Conservation (phyloP, 2,888 invertebrate species). For the Blomia tropicalis region DNA sequence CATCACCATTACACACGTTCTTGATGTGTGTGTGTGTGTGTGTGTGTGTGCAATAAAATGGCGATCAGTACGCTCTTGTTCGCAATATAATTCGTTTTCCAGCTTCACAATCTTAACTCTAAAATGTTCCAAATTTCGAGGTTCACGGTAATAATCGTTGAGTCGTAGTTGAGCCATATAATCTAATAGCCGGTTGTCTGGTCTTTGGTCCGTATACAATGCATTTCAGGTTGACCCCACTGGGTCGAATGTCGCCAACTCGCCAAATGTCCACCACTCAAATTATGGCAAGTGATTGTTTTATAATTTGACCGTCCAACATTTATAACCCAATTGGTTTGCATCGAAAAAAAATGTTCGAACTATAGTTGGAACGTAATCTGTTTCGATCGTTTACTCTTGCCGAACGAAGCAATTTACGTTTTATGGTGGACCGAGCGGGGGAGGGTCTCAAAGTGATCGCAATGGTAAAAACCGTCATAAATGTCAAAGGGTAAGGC, state of each 20-base stretch:
- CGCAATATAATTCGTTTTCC: too few species aligned
- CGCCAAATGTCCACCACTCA: neutral
- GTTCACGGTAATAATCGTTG: neutral
- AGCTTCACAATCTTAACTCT: neutral
- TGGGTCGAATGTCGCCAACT: neutral
- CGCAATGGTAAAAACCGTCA: neutral
- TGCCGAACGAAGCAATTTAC: too few species aligned
- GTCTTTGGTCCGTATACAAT: neutral
- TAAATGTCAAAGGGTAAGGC: neutral
- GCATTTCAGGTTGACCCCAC: too few species aligned
- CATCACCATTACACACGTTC: too few species aligned
- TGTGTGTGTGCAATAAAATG: neutral
- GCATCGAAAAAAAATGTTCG: too few species aligned
- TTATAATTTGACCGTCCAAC: neutral
- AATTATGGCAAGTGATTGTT: constrained; percentile 4
- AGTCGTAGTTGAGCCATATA: neutral
- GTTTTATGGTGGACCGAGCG: too few species aligned
- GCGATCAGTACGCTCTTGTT: too few species aligned
- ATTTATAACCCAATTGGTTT: too few species aligned
- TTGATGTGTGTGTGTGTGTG: neutral
- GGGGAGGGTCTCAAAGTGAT: neutral
- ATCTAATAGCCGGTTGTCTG: neutral
- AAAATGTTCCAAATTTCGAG: neutral
- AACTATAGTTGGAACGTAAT: too few species aligned
- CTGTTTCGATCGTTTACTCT: too few species aligned